Percentiles rank a stretch among this genome's conserved stretches.
phyloP scores from a whole-genome alignment of 2,888 invertebrate species.

The Andrena trimmerana region DNA sequence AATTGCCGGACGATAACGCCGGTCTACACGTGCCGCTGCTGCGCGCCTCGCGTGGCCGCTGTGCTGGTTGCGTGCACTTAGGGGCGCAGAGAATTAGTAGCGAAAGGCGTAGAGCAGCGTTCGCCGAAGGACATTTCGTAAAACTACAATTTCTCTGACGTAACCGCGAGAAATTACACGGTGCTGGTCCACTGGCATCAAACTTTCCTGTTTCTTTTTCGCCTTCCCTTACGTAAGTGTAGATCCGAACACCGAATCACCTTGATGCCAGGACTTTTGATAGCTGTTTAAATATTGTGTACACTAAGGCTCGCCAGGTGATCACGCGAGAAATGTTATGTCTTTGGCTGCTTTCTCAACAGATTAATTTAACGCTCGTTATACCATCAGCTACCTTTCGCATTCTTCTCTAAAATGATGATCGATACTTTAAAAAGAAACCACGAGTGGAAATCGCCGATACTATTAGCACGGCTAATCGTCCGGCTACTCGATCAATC shows the following conservation, averaged over 20 bases:
- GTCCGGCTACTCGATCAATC: background rate
- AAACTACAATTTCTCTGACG: background rate
- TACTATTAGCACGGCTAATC: background rate
- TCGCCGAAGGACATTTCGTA: background rate
- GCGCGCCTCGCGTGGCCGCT: background rate
- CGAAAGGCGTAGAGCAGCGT: background rate
- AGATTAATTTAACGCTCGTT: background rate
- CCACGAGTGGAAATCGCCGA: background rate
- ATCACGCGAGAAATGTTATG: background rate
- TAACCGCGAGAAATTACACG: slow-evolving; percentile 5
- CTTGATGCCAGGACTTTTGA: background rate
- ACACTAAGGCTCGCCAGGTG: background rate
- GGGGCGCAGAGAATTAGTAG: slow-evolving; percentile 3
- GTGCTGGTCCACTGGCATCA: background rate
- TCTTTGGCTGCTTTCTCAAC: background rate
- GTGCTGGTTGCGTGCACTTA: slow-evolving; percentile 39
- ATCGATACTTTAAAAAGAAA: background rate
- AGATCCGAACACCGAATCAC: background rate
- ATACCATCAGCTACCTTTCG: background rate
- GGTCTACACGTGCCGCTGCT: slow-evolving; percentile 7
- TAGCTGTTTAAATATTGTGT: background rate
- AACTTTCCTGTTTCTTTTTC: slow-evolving; percentile 6
- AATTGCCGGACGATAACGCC: background rate
- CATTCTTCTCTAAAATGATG: background rate
- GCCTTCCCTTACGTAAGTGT: background rate